Evolutionary conservation across 2,888 invertebrate species (phyloP).

Genomic region (Neuroscelio doddi): DNA sequence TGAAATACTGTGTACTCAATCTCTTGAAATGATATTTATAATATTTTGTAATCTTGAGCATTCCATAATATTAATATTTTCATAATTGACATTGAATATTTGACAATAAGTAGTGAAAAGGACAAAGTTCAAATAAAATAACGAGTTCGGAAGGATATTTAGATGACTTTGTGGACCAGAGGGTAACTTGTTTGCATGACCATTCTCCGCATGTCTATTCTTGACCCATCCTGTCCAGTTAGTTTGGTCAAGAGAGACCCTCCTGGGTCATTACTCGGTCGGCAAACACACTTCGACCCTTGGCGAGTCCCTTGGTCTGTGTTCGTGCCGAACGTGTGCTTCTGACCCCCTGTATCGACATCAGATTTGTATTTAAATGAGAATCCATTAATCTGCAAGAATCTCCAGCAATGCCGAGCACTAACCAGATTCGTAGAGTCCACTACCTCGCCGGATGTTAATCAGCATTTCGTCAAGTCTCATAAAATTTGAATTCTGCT

Average conservation of each 20-base stretch:
- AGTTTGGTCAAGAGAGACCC: constrained; percentile 55
- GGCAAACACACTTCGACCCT: constrained; percentile 71
- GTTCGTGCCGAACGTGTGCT: constrained; percentile 42
- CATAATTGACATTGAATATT: constrained; percentile 18
- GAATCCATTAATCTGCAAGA: constrained; percentile 69
- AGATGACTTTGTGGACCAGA: constrained; percentile 46
- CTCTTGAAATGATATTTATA: too few relatives aligned
- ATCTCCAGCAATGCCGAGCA: constrained; percentile 62
- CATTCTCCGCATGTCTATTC: constrained; percentile 65
- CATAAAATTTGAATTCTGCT: constrained; percentile 34
- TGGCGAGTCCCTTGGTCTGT: constrained; percentile 61
- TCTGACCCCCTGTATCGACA: constrained; percentile 65
- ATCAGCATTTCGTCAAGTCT: constrained; percentile 38
- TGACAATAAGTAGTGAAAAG: constrained; percentile 42
- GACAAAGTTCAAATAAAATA: constrained; percentile 49
- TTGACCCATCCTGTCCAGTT: constrained; percentile 57
- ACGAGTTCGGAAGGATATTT: constrained; percentile 49
- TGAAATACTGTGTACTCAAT: too few relatives aligned
- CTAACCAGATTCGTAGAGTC: constrained; percentile 41
- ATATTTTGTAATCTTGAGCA: background rate
- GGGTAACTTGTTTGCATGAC: constrained; percentile 69
- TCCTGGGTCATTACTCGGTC: constrained; percentile 70
- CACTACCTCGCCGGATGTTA: constrained; percentile 40
- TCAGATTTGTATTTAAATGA: constrained; percentile 73
- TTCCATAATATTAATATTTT: background rate